Base-by-base conservation (phyloP, 1,140 invertebrate species). In the Coelopa frigida region DNA sequence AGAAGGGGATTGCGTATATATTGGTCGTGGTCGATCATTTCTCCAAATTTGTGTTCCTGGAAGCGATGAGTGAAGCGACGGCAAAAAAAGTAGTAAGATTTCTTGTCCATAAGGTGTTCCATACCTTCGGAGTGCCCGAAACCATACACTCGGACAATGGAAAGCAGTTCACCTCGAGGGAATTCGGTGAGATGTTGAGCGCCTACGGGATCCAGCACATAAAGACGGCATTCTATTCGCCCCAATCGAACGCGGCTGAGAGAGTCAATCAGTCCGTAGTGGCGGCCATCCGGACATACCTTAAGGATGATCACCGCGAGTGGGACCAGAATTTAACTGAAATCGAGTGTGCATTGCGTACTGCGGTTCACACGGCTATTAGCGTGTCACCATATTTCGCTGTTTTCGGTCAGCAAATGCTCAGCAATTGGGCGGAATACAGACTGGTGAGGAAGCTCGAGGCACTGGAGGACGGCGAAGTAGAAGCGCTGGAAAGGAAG, bases 31-130 rank as follows among this genome's bases (percentile, higher is more conserved):
- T 51, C 3, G 49, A 54, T 14, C 49, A 49, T 24, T 36, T 48
- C 11, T 26, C 49, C 2, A 51, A 54, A 35, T 49, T 54, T 51
- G 42, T 46, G 2, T 54, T 54, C 20, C 8, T 54, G 4, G 49
- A 41, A 23, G 17, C 50, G 7, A 44, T 54, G 11, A 35, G 32
- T n/a, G 52, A 47, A 5, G 42, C 51, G 3, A 49, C 47, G 15
- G 46, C 50, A 3, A 41, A 44, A 5, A 29, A 31, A 0, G 44
- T 52, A n/a, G 21, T 29, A 1, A 22, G 35, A 44, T 31, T 4
- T 10, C 11, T 44, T 14, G 27, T 22, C n/a, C 17, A 44, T n/a
- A 21, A 44, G 15, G 15, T 43, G 4, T 43, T 43, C 17, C 14
- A 26, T 26, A 23, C 14, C 3, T 42, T 29, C 21, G 29, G 29